Evolutionary conservation across 2,888 invertebrate genomes (phyloP), one percentile per base, ranked within the genome.

Genomic region (Plagiodera versicolora): DNA sequence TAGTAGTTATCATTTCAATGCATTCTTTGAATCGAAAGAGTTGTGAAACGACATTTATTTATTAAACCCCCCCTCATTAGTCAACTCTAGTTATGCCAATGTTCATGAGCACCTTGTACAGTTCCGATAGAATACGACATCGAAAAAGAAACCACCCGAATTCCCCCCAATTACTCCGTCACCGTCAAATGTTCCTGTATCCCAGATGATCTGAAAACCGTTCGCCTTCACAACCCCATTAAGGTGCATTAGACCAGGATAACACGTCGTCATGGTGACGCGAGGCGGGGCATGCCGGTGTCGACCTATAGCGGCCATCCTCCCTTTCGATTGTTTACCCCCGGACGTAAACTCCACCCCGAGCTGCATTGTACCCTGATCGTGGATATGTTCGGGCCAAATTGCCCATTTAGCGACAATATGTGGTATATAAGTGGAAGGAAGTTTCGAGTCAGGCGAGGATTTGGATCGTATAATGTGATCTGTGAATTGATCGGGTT

Each of bases 391-490:
- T 67, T 66, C 66, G 20, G 62, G 62, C 61, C 63, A 75, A 75
- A 74, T 75, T 74, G 74, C 66, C 70, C 73, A 72, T 73, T 75
- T 74, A 75, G 66, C 70, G 74, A 72, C 76, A 76, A 77, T 77
- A 76, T 77, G 77, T 74, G 77, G 77, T 76, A 73, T 76, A 75
- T 76, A 76, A 75, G 64, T 55, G 75, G 76, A 77, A 76, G 67
- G 56, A 61, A 75, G 74, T 73, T 74, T 67, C 45, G 67, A 67
- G 60, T 56, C 47, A 50, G 46, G 19, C 14, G 19, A n/a, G n/a
- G 45, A 58, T 52, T 58, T 66, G 56, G 63, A 28, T 46, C 48
- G 47, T 46, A 39, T 52, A 39, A 44, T 35, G 17, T 19, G 8
- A 39, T 16, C 24, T 16, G 28, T 19, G 17, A n/a, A n/a, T 50